phyloP scores from a whole-genome alignment of 1,140 invertebrate genomes.

The Meloidogyne chitwoodi region DNA sequence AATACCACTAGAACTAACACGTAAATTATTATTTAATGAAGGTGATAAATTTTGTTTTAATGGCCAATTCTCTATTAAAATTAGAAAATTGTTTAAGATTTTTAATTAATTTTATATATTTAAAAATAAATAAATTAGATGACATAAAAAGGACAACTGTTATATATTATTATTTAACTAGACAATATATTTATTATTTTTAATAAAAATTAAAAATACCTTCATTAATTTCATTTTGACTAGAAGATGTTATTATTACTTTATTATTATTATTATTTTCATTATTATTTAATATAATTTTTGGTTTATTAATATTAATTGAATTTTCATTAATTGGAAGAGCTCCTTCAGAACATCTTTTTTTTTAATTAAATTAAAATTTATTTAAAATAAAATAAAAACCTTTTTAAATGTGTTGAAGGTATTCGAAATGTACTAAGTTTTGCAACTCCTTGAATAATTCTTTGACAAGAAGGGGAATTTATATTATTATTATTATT shows the following conservation, averaged over 20 bases:
- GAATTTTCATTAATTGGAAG: neutral
- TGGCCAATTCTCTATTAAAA: neutral
- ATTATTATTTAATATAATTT: neutral
- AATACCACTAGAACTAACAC: neutral
- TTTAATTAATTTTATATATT: too few species aligned
- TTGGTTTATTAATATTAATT: neutral
- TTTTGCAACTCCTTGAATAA: slow-evolving; percentile 6
- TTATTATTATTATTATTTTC: neutral
- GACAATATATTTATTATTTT: neutral
- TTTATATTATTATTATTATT: neutral
- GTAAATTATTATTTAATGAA: neutral
- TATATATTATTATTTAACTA: too few species aligned
- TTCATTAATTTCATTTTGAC: neutral
- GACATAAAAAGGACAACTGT: too few species aligned
- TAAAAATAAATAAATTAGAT: too few species aligned
- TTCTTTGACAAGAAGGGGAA: neutral
- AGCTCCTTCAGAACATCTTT: neutral
- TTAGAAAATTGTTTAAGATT: too few species aligned
- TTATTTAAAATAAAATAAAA: neutral
- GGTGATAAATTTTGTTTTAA: neutral
- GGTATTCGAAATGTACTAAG: slow-evolving; percentile 1
- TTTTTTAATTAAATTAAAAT: neutral
- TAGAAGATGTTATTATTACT: too few species aligned
- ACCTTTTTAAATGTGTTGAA: neutral
- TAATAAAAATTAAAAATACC: neutral